Evolutionary conservation across 2,113 vertebrate species (phyloP).

Genomic region (Uropsilus gracilis): DNA sequence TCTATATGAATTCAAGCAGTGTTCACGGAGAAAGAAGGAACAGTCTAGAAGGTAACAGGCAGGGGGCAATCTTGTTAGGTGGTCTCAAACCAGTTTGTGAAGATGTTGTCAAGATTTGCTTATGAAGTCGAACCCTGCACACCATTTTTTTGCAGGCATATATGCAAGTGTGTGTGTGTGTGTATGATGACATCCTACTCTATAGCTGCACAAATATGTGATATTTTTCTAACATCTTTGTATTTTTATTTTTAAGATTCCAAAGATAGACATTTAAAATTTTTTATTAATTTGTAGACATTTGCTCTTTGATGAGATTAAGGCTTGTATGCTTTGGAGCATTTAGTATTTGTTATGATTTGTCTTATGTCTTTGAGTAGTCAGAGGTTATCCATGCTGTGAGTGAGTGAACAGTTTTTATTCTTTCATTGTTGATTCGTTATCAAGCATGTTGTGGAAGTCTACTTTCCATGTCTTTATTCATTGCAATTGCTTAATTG

Average conservation of each 20-base stretch:
- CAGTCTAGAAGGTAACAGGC: neutral
- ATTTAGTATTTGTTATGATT: neutral
- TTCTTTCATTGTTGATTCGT: neutral
- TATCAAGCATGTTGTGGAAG: neutral
- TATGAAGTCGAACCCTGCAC: neutral
- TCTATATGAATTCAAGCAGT: neutral
- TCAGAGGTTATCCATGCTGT: neutral
- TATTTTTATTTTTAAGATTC: neutral
- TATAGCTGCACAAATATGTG: neutral
- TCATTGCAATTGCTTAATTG: neutral
- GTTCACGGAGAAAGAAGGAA: neutral
- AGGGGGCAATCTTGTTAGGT: neutral
- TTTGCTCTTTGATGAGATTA: neutral
- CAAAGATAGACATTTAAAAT: neutral
- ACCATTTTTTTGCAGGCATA: neutral
- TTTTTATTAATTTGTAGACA: too few species aligned
- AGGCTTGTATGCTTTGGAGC: neutral
- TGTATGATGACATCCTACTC: neutral
- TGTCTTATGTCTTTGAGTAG: neutral
- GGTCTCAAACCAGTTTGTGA: neutral
- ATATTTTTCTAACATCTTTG: neutral
- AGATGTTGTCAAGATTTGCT: neutral
- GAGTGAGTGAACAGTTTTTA: neutral
- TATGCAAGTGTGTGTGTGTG: neutral
- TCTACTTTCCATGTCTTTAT: neutral